Evolutionary conservation across 2,113 vertebrate genomes (phyloP).

Genomic region (Centrocercus urophasianus): DNA sequence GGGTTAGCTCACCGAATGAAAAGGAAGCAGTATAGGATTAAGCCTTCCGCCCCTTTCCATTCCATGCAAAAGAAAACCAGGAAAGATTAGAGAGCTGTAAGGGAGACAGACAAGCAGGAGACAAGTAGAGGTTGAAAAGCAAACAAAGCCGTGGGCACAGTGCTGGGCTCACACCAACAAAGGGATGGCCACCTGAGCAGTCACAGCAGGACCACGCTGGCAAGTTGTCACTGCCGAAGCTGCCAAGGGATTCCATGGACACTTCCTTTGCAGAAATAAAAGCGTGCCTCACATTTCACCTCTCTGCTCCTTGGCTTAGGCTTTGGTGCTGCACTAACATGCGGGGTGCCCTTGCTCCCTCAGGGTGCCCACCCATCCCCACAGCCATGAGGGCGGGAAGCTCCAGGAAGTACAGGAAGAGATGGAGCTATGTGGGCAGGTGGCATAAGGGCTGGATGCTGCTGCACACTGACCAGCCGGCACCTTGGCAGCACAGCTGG

Average conservation of each 20-base stretch:
- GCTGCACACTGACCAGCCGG: background rate
- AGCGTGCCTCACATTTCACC: background rate
- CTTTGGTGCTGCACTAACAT: background rate
- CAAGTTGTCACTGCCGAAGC: rapidly evolving
- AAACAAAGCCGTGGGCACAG: background rate
- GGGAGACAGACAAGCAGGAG: slow-evolving; percentile 4
- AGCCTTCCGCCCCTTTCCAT: slow-evolving; percentile 25
- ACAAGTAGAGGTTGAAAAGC: slow-evolving; percentile 33
- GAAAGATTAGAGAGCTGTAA: slow-evolving; percentile 47
- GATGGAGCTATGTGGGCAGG: rapidly evolving
- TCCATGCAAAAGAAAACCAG: slow-evolving; percentile 37
- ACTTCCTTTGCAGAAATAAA: background rate
- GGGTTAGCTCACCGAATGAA: background rate
- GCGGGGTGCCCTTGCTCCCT: background rate
- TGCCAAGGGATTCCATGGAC: background rate
- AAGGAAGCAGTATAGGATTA: background rate
- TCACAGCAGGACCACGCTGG: background rate
- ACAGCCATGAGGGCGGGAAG: rapidly evolving
- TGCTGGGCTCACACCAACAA: background rate
- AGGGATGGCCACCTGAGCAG: background rate
- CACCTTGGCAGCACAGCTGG: background rate
- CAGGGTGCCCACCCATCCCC: background rate
- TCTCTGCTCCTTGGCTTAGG: background rate
- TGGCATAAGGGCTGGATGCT: background rate
- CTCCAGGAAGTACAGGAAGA: background rate